Evolutionary conservation across 2,888 invertebrate species (phyloP), one percentile per base, ranked within the genome.

Genomic region (Meloe dianella): DNA sequence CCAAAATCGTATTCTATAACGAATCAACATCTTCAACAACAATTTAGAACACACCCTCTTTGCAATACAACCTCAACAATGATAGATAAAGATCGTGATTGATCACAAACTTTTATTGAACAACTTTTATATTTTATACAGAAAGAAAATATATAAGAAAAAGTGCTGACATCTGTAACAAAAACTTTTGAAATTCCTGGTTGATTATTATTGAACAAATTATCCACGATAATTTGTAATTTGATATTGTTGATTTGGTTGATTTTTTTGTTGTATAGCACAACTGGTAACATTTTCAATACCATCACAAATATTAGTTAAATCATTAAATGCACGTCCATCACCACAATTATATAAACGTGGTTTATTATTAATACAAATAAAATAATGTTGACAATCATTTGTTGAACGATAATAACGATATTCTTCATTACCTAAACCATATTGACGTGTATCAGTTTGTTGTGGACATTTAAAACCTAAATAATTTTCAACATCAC

Each of bases 401-500:
- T 72, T 77, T 0, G 89, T 87, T 27, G 89, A 88, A 61, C 89
- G 87, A 84, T 82, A 86, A 78, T 84, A 86, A 51, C 84, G 82
- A 66, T 85, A 85, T 76, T 86, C 87, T 66, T 80, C 83, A 22
- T 81, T 82, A 14, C 85, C 84, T 12, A 86, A 80, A 20, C 82
- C 76, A 0, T 79, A 79, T 0, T 82, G 82, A 56, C 79, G 77
- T 71, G 86, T 86, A 9, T 86, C 54, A n/a, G n/a, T n/a, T 2
- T 20, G 85, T n/a, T 86, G 86, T 0, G 95, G 95, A 78, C 95
- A 95, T 14, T 87, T 87, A 86, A 94, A 95, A 10, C 93, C 92
- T 61, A 95, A 86, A 85, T 87, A 92, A 56, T 93, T 90, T 88
- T 93, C 94, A 60, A 91, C 91, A 79, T 95, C 91, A 76, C 94